Percentiles rank a stretch among this genome's conserved stretches.
phyloP scores from a whole-genome alignment of 2,113 vertebrate species.

The Oreochromis niloticus region DNA sequence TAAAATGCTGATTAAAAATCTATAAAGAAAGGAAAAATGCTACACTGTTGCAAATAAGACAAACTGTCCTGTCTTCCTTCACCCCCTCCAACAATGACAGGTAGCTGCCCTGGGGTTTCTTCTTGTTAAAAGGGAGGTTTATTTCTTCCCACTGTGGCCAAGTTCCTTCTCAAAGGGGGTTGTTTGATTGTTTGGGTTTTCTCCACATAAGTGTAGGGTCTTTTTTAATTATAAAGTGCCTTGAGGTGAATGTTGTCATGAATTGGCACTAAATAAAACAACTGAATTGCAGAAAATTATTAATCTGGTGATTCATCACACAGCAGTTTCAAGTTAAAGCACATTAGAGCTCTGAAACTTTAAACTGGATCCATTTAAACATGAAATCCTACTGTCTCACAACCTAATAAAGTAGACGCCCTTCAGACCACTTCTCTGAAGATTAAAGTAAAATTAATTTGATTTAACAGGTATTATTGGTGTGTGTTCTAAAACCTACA shows the following conservation, averaged over 20 bases:
- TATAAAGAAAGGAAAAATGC: background rate
- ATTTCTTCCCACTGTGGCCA: background rate
- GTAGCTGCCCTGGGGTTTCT: background rate
- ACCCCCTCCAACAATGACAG: background rate
- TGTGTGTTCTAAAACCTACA: background rate
- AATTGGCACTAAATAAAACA: background rate
- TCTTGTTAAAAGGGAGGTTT: accelerated
- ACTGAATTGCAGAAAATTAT: background rate
- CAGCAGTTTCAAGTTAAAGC: background rate
- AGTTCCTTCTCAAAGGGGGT: background rate
- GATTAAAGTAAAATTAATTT: background rate
- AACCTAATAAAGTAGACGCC: background rate
- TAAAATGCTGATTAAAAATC: background rate
- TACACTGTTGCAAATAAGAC: background rate
- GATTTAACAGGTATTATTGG: background rate
- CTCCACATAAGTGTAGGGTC: background rate
- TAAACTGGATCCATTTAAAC: background rate
- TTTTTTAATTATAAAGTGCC: background rate
- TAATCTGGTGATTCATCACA: background rate
- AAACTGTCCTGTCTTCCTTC: background rate
- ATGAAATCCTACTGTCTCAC: background rate
- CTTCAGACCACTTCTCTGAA: background rate
- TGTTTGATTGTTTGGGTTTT: background rate
- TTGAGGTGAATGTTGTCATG: background rate
- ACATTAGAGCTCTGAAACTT: background rate